These are phyloP conservation scores for Bugulina stolonifera DNA, from an alignment of 2,888 invertebrate genomes.

Conservation along the genomic window DNA sequence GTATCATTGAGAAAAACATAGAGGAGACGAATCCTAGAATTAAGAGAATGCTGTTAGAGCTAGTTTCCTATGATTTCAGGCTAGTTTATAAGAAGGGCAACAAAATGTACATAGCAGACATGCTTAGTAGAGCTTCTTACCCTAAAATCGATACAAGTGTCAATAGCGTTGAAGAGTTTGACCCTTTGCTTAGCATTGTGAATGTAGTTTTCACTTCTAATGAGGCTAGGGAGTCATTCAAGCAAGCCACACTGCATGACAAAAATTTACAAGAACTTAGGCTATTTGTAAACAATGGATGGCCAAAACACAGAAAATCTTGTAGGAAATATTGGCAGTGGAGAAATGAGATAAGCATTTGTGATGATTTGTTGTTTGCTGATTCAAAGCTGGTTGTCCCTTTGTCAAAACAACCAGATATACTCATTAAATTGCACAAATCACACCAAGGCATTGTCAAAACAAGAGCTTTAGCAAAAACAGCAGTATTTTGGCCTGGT, in stretches of 20 bases:
- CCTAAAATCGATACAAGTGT: background rate
- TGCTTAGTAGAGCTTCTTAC: background rate
- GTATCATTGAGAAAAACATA: conserved; percentile 6
- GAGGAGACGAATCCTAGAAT: background rate
- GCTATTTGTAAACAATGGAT: background rate
- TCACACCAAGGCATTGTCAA: conserved; percentile 24
- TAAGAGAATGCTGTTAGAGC: background rate
- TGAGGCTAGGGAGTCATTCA: background rate
- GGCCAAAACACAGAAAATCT: background rate
- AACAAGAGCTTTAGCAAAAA: conserved; percentile 14
- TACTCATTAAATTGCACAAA: conserved; percentile 26
- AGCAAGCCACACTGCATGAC: background rate
- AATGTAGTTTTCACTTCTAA: background rate
- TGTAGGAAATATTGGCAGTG: background rate
- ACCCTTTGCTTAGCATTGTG: background rate
- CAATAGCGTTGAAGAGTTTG: background rate
- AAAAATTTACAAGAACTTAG: background rate
- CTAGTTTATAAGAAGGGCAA: background rate
- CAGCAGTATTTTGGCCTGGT: conserved; percentile 25
- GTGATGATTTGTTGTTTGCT: background rate
- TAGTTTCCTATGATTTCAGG: conserved; percentile 1
- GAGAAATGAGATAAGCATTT: background rate
- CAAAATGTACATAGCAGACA: background rate
- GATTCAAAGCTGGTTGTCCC: background rate
- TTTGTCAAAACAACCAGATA: background rate